Base-by-base conservation (phyloP, 2,888 invertebrate genomes). In the Cotesia congregata region DNA sequence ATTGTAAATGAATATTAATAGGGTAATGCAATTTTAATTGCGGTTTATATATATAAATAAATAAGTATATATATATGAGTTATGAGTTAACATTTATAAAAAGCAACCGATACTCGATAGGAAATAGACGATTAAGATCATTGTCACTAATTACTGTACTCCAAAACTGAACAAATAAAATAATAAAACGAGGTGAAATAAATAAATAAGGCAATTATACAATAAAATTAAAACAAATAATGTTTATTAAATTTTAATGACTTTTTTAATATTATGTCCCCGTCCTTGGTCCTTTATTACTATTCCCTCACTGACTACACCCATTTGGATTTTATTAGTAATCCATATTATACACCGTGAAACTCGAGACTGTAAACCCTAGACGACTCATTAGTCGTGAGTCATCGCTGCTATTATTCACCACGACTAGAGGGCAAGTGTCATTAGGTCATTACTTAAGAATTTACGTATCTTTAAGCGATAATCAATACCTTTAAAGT, bases 111-210 rank as follows among this genome's bases (percentile, higher is more conserved):
- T 85, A 83, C 82, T 81, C 83, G 80, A 73, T 85, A 83, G 82
- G 80, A 82, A 83, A 80, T 84, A 84, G 78, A 77, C 61, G 80
- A 81, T 82, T 85, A 84, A 85, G 85, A 85, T 85, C 82, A 83
- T 83, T 85, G 85, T 86, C 84, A 85, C 85, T 50, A 82, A 85
- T 79, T 85, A 82, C 85, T 85, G 85, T 85, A 85, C 83, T 83
- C 82, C 77, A 77, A 81, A 80, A 82, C 83, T 80, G 84, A 82
- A 78, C 82, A 81, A 83, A 81, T 82, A 81, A 30, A 83, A 83
- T 83, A 79, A 79, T 77, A 77, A 50, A 50, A 74, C 74, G 80
- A 86, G 80, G 78, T 83, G 82, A 85, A 65, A 65, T 50, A 85
- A 30, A 85, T 85, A 85, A 85, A 85, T 78, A 80, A 83, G 82